Evolutionary conservation across 2,888 invertebrate species (phyloP).

Genomic region (Apantesis nais): DNA sequence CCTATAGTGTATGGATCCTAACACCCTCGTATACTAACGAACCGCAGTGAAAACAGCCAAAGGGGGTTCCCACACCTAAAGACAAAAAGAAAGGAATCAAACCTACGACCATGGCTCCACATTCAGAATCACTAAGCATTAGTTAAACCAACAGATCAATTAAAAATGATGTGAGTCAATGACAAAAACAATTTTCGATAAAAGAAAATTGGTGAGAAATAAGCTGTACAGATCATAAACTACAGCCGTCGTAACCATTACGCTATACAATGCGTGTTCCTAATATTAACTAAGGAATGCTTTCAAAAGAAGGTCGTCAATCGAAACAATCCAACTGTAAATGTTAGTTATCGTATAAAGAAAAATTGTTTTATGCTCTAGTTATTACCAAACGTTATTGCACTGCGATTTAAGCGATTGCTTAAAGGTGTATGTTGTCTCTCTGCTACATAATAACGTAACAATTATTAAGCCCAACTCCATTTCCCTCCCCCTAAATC

Average conservation of each 20-base stretch:
- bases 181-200: neutral
- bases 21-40: too few relatives aligned
- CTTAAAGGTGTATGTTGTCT: constrained; percentile 1
- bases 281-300: neutral
- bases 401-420: constrained; percentile 3
- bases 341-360: neutral
- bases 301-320: neutral
- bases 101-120: too few relatives aligned
- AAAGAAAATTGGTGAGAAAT: neutral
- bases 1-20: too few relatives aligned
- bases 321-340: constrained; percentile 10
- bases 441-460: neutral
- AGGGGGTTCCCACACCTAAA: too few relatives aligned
- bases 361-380: constrained; percentile 17
- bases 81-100: too few relatives aligned
- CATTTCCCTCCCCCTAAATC: too few relatives aligned
- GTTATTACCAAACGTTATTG: constrained; percentile 7
- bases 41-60: too few relatives aligned
- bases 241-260: neutral
- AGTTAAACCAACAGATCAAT: too few relatives aligned
- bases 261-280: constrained; percentile 4
- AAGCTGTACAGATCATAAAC: neutral
- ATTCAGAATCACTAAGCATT: too few relatives aligned
- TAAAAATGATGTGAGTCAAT: too few relatives aligned
- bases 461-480: neutral